These are phyloP conservation scores for Malaclemys terrapin DNA, from an alignment of 2,113 vertebrate genomes.

Conservation along the genomic window DNA sequence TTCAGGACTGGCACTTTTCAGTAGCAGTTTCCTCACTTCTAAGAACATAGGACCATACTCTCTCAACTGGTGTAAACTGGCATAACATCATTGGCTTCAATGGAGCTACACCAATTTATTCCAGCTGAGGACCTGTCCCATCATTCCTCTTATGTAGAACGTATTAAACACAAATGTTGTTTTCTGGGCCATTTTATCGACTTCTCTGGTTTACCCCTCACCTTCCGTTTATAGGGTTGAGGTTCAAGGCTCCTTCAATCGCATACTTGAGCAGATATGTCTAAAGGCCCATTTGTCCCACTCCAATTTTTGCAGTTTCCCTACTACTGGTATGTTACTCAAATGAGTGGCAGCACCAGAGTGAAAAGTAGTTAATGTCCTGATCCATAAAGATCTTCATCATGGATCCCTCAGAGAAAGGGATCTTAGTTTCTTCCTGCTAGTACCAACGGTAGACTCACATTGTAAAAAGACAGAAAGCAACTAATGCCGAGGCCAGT, in stretches of 20 bases:
- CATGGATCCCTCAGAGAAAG: background rate
- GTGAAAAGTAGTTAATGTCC: background rate
- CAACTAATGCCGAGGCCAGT: background rate
- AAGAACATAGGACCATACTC: background rate
- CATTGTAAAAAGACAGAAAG: background rate
- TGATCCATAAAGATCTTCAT: background rate
- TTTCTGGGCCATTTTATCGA: background rate
- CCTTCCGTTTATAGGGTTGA: background rate
- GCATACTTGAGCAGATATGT: background rate
- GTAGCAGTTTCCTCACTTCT: background rate
- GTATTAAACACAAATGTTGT: background rate
- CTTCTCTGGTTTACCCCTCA: background rate
- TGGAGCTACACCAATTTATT: background rate
- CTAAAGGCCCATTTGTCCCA: background rate
- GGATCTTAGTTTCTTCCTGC: background rate
- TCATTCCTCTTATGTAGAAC: background rate
- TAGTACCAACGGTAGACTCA: background rate
- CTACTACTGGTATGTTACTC: background rate
- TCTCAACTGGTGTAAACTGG: background rate
- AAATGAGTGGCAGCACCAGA: background rate
- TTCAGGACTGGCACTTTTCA: background rate
- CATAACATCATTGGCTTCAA: background rate
- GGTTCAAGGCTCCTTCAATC: background rate
- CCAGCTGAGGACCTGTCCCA: background rate
- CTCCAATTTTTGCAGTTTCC: background rate